phyloP scores from a whole-genome alignment of 2,113 vertebrate species.

The Ictalurus furcatus region DNA sequence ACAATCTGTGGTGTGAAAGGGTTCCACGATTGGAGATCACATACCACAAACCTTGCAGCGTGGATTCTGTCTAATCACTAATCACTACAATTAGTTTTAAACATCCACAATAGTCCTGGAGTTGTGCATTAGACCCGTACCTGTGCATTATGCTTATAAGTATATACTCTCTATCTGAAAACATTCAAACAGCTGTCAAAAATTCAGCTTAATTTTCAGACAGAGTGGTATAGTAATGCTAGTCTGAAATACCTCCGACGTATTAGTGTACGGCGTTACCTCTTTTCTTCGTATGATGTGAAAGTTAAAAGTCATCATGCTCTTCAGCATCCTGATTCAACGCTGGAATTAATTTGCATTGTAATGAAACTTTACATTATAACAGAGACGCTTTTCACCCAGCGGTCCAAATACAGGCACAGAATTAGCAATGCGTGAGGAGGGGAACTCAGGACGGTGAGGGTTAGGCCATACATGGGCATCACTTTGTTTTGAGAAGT shows the following conservation, averaged over 20 bases:
- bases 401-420: conserved; percentile 56
- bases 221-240: neutral
- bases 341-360: conserved; percentile 45
- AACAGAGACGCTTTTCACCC: conserved; percentile 62
- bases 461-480: too few relatives aligned
- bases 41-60: conserved; percentile 84
- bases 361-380: conserved; percentile 52
- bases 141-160: neutral
- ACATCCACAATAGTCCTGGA: neutral
- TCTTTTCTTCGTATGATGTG: neutral
- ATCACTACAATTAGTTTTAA: neutral
- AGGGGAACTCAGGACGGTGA: too few relatives aligned
- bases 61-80: conserved; percentile 83
- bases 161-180: neutral
- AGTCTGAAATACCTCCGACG: neutral
- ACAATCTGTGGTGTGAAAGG: neutral
- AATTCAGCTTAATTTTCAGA: neutral
- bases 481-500: too few relatives aligned
- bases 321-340: neutral
- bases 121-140: neutral
- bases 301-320: neutral
- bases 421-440: conserved; percentile 41
- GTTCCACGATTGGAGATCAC: conserved; percentile 39
- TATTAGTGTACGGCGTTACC: neutral
- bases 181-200: neutral